Conservation (phyloP, 2,113 vertebrate species). For the Chamaea fasciata region DNA sequence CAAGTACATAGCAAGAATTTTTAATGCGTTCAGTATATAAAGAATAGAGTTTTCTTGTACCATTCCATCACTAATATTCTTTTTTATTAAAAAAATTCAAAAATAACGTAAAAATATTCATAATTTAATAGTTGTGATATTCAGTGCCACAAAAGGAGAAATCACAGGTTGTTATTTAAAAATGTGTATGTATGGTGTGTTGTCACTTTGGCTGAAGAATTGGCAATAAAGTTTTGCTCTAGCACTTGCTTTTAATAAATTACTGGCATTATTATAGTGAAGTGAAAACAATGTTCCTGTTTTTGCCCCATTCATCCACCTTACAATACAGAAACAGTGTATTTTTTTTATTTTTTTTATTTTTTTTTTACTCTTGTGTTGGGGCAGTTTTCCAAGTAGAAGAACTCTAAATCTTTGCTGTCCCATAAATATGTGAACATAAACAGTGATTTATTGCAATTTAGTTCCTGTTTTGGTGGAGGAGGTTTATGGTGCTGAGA, state of each 20-base stretch:
- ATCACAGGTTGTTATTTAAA: not conserved
- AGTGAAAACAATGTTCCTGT: constrained; percentile 25
- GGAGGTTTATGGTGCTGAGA: constrained; percentile 72
- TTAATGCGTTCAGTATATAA: not conserved
- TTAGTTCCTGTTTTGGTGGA: constrained; percentile 73
- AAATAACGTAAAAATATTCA: not conserved
- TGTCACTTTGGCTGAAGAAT: constrained; percentile 16
- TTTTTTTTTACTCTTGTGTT: constrained; percentile 61
- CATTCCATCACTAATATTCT: not conserved
- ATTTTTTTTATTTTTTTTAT: no score
- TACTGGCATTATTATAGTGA: constrained; percentile 39
- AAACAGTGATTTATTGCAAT: constrained; percentile 76
- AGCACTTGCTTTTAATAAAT: constrained; percentile 61
- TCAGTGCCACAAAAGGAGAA: not conserved
- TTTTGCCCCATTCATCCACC: constrained; percentile 42
- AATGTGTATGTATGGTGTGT: not conserved
- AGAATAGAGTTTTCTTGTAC: not conserved
- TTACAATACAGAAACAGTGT: constrained; percentile 18
- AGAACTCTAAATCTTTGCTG: constrained; percentile 66
- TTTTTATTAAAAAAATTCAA: not conserved
- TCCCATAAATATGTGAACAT: constrained; percentile 73
- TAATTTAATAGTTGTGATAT: constrained; percentile 23
- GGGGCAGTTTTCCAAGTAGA: constrained; percentile 57
- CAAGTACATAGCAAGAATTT: not conserved
- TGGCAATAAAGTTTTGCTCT: constrained; percentile 10